A percentile compares a stretch with the other conserved stretches of the same genome.
phyloP scores from a whole-genome alignment of 2,113 vertebrate genomes.

The Haliaeetus leucogaster region DNA sequence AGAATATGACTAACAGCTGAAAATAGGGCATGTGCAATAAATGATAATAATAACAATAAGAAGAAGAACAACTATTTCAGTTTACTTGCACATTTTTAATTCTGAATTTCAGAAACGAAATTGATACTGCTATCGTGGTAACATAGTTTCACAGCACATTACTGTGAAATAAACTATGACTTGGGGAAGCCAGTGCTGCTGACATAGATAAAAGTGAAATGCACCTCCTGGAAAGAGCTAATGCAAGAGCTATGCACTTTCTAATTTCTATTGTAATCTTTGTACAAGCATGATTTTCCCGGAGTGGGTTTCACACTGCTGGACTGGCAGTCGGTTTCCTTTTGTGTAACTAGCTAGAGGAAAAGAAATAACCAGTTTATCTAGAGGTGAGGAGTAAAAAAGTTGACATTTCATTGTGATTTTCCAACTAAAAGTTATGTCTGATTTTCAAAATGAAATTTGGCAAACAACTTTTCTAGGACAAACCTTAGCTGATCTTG shows the following conservation, averaged over 20 bases:
- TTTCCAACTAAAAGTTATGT: background rate
- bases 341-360: background rate
- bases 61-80: background rate
- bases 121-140: background rate
- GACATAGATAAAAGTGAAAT: background rate
- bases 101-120: background rate
- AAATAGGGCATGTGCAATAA: slow-evolving; percentile 16
- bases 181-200: background rate
- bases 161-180: background rate
- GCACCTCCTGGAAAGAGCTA: background rate
- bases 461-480: background rate
- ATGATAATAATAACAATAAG: background rate
- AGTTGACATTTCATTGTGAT: background rate
- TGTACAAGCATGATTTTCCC: background rate
- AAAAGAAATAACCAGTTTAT: background rate
- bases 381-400: background rate
- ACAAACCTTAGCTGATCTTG: background rate
- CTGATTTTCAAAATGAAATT: background rate
- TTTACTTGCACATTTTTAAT: background rate
- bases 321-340: background rate
- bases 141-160: background rate
- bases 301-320: background rate
- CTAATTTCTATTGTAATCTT: background rate
- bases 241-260: background rate
- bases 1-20: slow-evolving; percentile 21